Evolutionary conservation across 2,113 vertebrate species (phyloP).

Genomic region (Erinaceus europaeus): DNA sequence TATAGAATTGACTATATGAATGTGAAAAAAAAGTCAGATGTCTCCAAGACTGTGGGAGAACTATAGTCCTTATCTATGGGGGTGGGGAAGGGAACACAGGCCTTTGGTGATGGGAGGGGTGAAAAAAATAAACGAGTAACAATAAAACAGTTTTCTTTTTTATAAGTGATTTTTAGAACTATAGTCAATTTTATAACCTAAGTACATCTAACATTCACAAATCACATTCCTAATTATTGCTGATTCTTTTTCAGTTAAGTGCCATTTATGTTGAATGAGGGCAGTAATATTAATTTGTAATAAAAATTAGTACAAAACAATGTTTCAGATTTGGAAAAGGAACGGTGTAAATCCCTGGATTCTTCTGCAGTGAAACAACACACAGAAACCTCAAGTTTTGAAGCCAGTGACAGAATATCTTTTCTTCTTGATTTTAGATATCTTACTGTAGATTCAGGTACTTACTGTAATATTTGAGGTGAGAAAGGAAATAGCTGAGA

Average conservation of each 20-base stretch:
- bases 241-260: neutral
- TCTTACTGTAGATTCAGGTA: neutral
- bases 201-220: conserved; percentile 6
- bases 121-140: no score
- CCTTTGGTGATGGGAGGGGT: no score
- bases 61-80: no score
- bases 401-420: neutral
- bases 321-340: conserved; percentile 10
- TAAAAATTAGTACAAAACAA: neutral
- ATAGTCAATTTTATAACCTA: neutral
- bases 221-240: neutral
- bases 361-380: neutral
- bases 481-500: neutral
- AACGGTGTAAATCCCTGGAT: neutral
- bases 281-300: neutral
- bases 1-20: no score
- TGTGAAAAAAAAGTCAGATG: no score
- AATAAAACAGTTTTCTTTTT: no score
- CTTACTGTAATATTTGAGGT: neutral
- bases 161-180: no score
- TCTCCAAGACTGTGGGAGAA: no score
- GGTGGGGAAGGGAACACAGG: no score
- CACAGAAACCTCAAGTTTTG: conserved; percentile 2
- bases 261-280: no score
- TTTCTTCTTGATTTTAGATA: neutral